Base-by-base conservation (phyloP, 2,888 invertebrate genomes). In the Xylocampa areola region DNA sequence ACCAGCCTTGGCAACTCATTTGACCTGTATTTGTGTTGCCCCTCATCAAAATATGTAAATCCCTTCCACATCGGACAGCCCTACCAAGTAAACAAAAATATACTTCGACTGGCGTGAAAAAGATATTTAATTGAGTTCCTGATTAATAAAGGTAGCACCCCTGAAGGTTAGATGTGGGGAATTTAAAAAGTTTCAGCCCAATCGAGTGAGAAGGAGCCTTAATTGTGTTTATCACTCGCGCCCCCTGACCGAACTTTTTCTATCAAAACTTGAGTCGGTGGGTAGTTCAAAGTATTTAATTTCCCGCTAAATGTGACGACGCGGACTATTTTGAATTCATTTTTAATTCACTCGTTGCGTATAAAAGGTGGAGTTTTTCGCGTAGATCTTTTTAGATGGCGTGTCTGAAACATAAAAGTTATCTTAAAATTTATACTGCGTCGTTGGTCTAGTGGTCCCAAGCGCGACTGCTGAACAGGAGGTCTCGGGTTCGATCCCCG, bases 161-260 rank as follows among this genome's bases (percentile, higher is more conserved):
- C 66, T 76, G 77, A 74, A 73, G 78, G 78, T 76, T 68, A 73
- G 63, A 53, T 60, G 69, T 67, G 59, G 70, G 68, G 77, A 82
- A 82, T 85, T 82, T 81, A 76, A 85, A 87, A 89, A 88, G 81
- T 85, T 86, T 63, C 69, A 62, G 74, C 74, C 73, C 82, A 81
- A 89, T 91, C 81, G 86, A 80, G 82, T 80, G 82, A 70, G 82
- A 57, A 72, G 76, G 80, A 65, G 68, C 70, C 84, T 82, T 91
- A 90, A 91, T 91, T 89, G 86, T 90, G 88, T 91, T 92, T 90
- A 91, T 87, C 89, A 86, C 79, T 79, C 76, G 73, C 73, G 74
- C 71, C 72, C 50, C 43, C 37, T n/a, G n/a, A 8, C 33, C 52
- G 73, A 92, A 92, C 91, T 92, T 92, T 92, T 92, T 91, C 91